Evolutionary conservation across 2,888 invertebrate genomes (phyloP), one percentile per base, ranked within the genome.

Genomic region (Drosophila nigricruria): DNA sequence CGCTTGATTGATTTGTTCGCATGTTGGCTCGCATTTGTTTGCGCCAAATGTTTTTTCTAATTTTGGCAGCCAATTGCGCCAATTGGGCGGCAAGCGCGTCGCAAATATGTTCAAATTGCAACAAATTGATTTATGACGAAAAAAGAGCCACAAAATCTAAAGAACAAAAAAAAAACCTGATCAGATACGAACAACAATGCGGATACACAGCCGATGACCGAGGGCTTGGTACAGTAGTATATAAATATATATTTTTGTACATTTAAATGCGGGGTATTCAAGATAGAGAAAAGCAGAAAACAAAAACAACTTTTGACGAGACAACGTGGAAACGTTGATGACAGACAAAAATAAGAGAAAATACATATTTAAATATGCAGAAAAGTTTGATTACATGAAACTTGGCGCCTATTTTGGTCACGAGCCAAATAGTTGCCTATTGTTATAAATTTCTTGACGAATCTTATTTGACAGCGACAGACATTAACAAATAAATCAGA

Each of bases 51-150:
- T 61, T 71, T 70, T 27, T 38, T 70, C 74, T 72, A 65, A 71
- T 77, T 89, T 80, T 82, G 82, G 76, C 59, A 68, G 25, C 49
- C 60, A 67, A 70, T 79, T 66, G 74, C 57, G 89, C 59, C 83
- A 79, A 88, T 82, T 86, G 89, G 81, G 65, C 73, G 81, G 56
- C 69, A 56, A 61, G 36, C 68, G 36, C 23, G 52, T 40, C 72
- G 57, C 72, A 63, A 61, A 68, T 70, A 70, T 73, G 63, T 78
- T 84, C 62, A 59, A 73, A 81, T 70, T 84, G 89, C 84, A 84
- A 65, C 73, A 89, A 89, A 87, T 87, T 84, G 88, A 84, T 89
- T 87, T 87, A 84, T 84, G 88, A 89, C 67, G 30, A 60, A 65
- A 67, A 50, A 50, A 30, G n/a, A 57, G 42, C 47, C 25, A 25